A percentile compares a stretch with the other conserved stretches of the same genome.
Evolutionary conservation across 2,113 vertebrate species (phyloP).

Genomic region (Rhinoptilus africanus): DNA sequence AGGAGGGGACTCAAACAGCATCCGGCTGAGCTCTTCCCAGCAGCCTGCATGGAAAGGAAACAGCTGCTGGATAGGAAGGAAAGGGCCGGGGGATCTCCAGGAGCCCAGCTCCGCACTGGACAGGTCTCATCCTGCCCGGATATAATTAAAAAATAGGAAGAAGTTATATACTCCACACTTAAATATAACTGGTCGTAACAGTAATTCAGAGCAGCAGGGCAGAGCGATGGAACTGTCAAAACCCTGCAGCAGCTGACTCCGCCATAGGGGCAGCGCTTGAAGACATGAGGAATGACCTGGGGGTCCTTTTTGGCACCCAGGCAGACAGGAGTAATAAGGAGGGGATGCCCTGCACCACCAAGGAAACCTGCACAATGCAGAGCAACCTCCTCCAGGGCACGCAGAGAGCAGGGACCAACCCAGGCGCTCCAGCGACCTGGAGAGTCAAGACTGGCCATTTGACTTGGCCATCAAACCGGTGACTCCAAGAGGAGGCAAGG

Average conservation of each 20-base stretch:
- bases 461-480: not conserved
- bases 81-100: fast-evolving
- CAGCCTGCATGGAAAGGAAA: not conserved
- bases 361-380: fast-evolving
- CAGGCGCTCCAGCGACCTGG: too few relatives aligned
- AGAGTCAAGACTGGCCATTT: not conserved
- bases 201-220: not conserved
- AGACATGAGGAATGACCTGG: not conserved
- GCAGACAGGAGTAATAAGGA: fast-evolving
- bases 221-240: not conserved
- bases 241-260: not conserved
- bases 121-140: not conserved
- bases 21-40: not conserved
- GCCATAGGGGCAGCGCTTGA: not conserved
- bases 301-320: not conserved
- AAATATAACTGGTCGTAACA: not conserved
- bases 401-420: not conserved
- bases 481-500: not conserved
- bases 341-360: not conserved
- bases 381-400: not conserved
- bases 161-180: not conserved
- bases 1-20: fast-evolving
- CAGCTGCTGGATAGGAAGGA: not conserved
- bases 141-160: not conserved
- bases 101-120: not conserved